Evolutionary conservation across 2,888 invertebrate species (phyloP).

Genomic region (Dilophus febrilis): DNA sequence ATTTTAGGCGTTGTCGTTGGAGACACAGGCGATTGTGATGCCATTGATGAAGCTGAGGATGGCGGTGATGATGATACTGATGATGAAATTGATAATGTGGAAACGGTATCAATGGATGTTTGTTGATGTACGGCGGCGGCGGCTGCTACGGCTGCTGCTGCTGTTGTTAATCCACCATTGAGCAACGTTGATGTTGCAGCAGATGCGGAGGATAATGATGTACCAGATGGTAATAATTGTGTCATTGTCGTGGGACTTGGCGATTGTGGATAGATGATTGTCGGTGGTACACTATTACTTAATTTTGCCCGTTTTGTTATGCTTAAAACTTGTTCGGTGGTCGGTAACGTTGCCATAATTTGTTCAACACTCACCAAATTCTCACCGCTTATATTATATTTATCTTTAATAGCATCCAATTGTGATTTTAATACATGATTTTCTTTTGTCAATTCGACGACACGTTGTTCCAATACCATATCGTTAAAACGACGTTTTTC

Average conservation of each 20-base stretch:
- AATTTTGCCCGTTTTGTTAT: constrained; percentile 51
- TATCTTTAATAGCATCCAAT: constrained; percentile 80
- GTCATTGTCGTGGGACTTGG: constrained; percentile 33
- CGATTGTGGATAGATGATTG: constrained; percentile 39
- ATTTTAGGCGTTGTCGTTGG: constrained; percentile 9
- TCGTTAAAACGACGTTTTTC: constrained; percentile 93
- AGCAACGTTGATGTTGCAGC: constrained; percentile 8
- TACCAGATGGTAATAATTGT: constrained; percentile 43
- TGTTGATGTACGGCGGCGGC: constrained; percentile 36
- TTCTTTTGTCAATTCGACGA: constrained; percentile 86
- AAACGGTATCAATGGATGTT: constrained; percentile 14
- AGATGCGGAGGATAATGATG: constrained; percentile 5
- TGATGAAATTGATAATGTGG: constrained; percentile 4
- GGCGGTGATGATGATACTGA: background rate
- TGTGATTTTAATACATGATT: constrained; percentile 89
- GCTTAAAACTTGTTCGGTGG: constrained; percentile 69
- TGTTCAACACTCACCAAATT: constrained; percentile 75
- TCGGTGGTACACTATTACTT: constrained; percentile 23
- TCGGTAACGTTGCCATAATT: constrained; percentile 69
- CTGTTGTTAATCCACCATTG: constrained; percentile 12
- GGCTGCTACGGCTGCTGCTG: constrained; percentile 24
- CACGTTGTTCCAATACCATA: constrained; percentile 87
- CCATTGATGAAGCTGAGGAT: constrained; percentile 2
- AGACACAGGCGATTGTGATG: constrained; percentile 9
- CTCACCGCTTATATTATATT: constrained; percentile 80